Evolutionary conservation across 2,888 invertebrate species (phyloP).

Genomic region (Paralinhomoeus sp.): DNA sequence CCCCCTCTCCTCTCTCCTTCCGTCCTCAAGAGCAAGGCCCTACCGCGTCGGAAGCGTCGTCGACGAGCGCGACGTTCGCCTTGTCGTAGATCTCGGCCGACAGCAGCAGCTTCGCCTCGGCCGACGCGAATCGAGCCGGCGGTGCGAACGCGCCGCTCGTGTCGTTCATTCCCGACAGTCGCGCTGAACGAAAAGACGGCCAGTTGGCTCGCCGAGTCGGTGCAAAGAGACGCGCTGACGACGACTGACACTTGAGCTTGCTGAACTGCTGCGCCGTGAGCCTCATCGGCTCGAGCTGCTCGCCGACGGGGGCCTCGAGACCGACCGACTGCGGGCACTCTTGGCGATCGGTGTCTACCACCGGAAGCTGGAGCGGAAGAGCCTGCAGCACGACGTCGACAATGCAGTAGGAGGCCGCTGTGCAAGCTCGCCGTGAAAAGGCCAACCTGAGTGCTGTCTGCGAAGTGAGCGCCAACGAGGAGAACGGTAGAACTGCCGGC

Average conservation of each 20-base stretch:
- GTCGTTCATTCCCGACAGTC: conserved; percentile 7
- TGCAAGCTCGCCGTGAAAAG: too few relatives aligned
- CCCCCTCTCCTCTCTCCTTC: too few relatives aligned
- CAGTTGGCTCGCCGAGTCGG: background rate
- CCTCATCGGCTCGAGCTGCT: conserved; percentile 7
- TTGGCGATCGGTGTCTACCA: background rate
- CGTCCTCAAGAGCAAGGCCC: too few relatives aligned
- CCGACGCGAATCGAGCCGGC: background rate
- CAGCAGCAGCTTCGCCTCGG: background rate
- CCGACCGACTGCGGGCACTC: background rate
- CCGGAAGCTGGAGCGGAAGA: too few relatives aligned
- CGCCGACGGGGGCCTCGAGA: conserved; percentile 6
- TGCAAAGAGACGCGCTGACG: background rate
- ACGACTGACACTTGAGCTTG: conserved; percentile 7
- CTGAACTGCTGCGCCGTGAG: conserved; percentile 3
- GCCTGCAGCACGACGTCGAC: too few relatives aligned
- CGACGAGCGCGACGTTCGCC: conserved; percentile 3
- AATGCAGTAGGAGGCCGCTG: too few relatives aligned
- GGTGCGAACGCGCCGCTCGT: conserved; percentile 4
- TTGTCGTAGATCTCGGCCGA: background rate
- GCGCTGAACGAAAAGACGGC: conserved; percentile 2
- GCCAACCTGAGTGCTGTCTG: conserved; percentile 34
- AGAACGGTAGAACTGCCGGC: conserved; percentile 14
- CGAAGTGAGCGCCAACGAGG: conserved; percentile 28
- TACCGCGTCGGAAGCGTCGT: background rate